These are phyloP conservation scores for Cuculus canorus DNA, from an alignment of 2,797 vertebrate species.

Conservation along the genomic window DNA sequence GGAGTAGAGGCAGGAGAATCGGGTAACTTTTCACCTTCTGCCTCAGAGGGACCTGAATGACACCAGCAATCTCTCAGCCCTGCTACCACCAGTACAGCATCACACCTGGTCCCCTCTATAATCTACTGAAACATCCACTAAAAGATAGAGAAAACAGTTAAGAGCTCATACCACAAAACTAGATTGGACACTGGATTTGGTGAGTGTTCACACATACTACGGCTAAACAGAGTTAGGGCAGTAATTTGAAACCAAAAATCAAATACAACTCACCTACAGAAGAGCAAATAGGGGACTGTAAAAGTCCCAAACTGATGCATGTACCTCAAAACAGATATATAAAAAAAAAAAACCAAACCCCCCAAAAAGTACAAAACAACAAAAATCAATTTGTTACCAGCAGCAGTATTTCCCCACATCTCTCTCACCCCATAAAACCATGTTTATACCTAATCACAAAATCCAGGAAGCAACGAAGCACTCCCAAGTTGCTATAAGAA, in stretches of 20 bases:
- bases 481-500: not conserved
- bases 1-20: not conserved
- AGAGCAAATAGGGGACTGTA: not conserved
- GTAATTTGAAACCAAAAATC: not conserved
- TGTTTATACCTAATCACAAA: not conserved
- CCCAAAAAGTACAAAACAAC: not conserved
- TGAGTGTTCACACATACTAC: accelerated
- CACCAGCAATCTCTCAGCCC: not conserved
- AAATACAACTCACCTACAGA: accelerated
- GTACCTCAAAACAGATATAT: not conserved
- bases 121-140: not conserved
- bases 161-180: not conserved
- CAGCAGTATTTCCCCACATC: not conserved
- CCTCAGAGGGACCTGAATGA: accelerated
- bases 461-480: not conserved
- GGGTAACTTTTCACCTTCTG: not conserved
- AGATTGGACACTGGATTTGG: not conserved
- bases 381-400: not conserved
- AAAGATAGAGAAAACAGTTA: not conserved
- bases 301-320: accelerated
- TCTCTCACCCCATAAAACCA: accelerated
- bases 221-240: not conserved
- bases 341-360: no score
- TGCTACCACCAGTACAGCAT: accelerated
- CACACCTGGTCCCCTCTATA: not conserved